Evolutionary conservation across 37 sponge, comb jelly and placozoan species (phyloP), one percentile per base, ranked within the genome.

Genomic region (Haliclona indistincta): DNA sequence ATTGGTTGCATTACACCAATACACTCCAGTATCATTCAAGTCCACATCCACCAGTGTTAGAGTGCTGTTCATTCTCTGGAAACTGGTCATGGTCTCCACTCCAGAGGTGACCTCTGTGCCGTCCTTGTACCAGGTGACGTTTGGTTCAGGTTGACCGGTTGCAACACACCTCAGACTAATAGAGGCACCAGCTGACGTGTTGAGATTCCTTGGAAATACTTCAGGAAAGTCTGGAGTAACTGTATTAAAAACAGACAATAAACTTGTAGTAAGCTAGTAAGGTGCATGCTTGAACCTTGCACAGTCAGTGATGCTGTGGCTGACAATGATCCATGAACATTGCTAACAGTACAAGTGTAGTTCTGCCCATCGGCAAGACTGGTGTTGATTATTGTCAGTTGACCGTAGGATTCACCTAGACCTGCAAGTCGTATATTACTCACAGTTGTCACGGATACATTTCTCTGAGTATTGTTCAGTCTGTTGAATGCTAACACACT

Each of bases 51-150:
- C 13, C 15, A 47, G 10, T 47, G 51, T 47, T 47, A 47, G 51
- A 15, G 51, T 47, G 15, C 51, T 47, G 15, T 47, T 47, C 13
- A 47, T 15, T 17, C 15, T 47, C 51, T 15, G 10, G n/a, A n/a
- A n/a, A n/a, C n/a, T n/a, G n/a, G n/a, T n/a, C n/a, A n/a, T n/a
- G n/a, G n/a, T n/a, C n/a, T n/a, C n/a, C n/a, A n/a, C n/a, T 15
- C 15, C 51, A 17, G 10, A 10, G 15, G 15, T 47, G 15, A 47
- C 51, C 10, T 17, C 51, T 47, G 10, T 20, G 10, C 63, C 28
- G 29, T 65, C 40, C 10, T 65, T 19, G 38, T 36, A 65, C 39
- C 40, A 65, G 40, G 40, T 58, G 60, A 58, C n/a, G 28, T n/a
- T 58, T 25, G 60, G 60, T n/a, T 20, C 22, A 6, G 60, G 60